Evolutionary conservation across 2,888 invertebrate species (phyloP), one percentile per base, ranked within the genome.

Genomic region (Colletes collaris): DNA sequence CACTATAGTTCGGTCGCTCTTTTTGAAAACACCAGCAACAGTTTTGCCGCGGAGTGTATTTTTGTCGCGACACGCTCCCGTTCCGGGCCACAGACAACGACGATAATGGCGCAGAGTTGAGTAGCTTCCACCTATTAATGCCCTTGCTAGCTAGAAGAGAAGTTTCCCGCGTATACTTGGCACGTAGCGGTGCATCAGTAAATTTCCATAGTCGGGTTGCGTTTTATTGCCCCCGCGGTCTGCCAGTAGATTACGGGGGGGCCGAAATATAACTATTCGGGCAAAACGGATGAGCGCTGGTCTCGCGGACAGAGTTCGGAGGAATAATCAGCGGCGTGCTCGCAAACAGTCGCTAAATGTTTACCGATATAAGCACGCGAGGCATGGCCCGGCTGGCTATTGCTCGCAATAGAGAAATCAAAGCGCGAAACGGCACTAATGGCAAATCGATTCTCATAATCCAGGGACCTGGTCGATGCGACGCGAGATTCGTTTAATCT

Each of bases 151-250:
- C 53, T 59, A 50, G 67, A 35, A 58, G 73, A 66, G 63, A 58
- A 77, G 73, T 79, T 81, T 77, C 65, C 27, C 77, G 40, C 52
- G 69, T 56, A 59, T 64, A 72, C 77, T 71, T 76, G 82, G 55
- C 78, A 65, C 78, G 71, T 82, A 78, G 82, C 68, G 71, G 59
- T 69, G 68, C 67, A 72, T 77, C 76, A 69, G 77, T 76, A 84
- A 81, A 86, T 84, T 82, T 86, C 81, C 83, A 84, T 74, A 70
- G 62, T 46, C 64, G 70, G 83, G 74, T 83, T 76, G 81, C 79
- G 84, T 86, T 86, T 86, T 86, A 86, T 86, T 86, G 81, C 84
- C 77, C 66, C 65, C 59, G 81, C 74, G 79, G 84, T 76, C 75
- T 64, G 68, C 56, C 75, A 74, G 72, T 82, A 72, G 82, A 86